Evolutionary conservation across 2,888 invertebrate species (phyloP).

Genomic region (Fragum fragum): DNA sequence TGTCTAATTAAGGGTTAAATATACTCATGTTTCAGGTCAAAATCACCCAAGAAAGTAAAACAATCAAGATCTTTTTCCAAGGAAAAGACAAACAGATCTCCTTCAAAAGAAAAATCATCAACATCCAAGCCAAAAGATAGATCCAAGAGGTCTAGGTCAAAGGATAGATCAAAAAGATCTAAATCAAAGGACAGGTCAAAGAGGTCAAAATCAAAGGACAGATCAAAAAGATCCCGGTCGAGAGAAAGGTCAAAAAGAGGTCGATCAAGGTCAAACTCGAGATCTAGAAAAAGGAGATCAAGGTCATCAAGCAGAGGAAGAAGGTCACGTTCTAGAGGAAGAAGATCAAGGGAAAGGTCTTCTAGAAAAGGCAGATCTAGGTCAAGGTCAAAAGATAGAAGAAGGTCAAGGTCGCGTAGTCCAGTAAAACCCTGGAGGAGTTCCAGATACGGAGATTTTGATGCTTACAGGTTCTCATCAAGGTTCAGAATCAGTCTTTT

Average conservation of each 20-base stretch:
- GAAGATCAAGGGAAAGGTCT: constrained; percentile 49
- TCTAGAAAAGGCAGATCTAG: constrained; percentile 25
- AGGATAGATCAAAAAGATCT: constrained; percentile 48
- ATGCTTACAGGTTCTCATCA: constrained; percentile 61
- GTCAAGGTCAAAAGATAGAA: constrained; percentile 40
- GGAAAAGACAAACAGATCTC: constrained; percentile 53
- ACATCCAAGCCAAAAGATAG: constrained; percentile 37
- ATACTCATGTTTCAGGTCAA: constrained; percentile 54
- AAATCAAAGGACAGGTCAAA: constrained; percentile 24
- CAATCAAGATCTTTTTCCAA: constrained; percentile 55
- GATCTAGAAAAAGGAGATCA: constrained; percentile 43
- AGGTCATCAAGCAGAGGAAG: constrained; percentile 40
- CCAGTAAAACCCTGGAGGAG: constrained; percentile 61
- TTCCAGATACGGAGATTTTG: constrained; percentile 65
- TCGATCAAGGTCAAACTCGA: constrained; percentile 61
- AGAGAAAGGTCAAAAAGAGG: constrained; percentile 44
- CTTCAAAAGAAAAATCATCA: constrained; percentile 52
- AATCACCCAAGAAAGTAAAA: constrained; percentile 64
- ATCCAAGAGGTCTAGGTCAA: constrained; percentile 24
- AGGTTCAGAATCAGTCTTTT: constrained; percentile 44
- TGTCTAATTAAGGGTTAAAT: no score
- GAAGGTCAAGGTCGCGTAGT: constrained; percentile 34
- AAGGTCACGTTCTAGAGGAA: constrained; percentile 35
- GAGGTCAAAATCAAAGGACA: constrained; percentile 28
- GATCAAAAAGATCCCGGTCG: constrained; percentile 32